Base-by-base conservation (phyloP, 2,113 vertebrate genomes). In the Cavia porcellus region DNA sequence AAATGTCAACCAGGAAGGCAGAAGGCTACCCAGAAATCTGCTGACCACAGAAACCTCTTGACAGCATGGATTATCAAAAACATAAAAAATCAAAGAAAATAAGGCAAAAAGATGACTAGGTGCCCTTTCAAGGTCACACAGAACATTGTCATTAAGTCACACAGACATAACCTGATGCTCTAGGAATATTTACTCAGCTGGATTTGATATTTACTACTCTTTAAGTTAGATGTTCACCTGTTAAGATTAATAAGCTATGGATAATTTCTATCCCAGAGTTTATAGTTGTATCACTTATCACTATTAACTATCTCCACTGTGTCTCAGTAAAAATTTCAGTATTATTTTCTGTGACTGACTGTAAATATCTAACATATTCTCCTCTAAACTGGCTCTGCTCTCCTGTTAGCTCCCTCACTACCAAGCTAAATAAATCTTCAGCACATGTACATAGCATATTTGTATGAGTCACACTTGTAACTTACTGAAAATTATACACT, bases 401-500 rank as follows among this genome's bases (percentile, higher is more conserved):
- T 35, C 9, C 72, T 88, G 55, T 47, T 42, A 38, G n/a, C 52
- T 84, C 5, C n/a, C 75, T 89, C 59, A 57, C 55, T 52, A 35
- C 17, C 88, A n/a, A 81, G 32, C 64, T 96, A 59, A 84, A 77
- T 85, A 88, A 83, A 86, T 77, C 12, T 87, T 79, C 59, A 59
- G 70, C n/a, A 15, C 14, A 35, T 55, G 57, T 20, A 77, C 35
- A 82, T 52, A 74, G n/a, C 45, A n/a, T 59, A 45, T 86, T 55
- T 75, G 3, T 89, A 52, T 50, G 30, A 68, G 64, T 35, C 57
- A 77, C 13, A 13, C 57, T 70, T 84, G 81, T 81, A 59, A 82
- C 13, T 87, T 90, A 87, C 17, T 77, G 77, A 95, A 95, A 97
- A 96, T 74, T 82, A n/a, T 42, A 86, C 57, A 30, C 9, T 66